Evolutionary conservation across 2,888 invertebrate genomes (phyloP), one percentile per base, ranked within the genome.

Genomic region (Drosophila paramelanica): DNA sequence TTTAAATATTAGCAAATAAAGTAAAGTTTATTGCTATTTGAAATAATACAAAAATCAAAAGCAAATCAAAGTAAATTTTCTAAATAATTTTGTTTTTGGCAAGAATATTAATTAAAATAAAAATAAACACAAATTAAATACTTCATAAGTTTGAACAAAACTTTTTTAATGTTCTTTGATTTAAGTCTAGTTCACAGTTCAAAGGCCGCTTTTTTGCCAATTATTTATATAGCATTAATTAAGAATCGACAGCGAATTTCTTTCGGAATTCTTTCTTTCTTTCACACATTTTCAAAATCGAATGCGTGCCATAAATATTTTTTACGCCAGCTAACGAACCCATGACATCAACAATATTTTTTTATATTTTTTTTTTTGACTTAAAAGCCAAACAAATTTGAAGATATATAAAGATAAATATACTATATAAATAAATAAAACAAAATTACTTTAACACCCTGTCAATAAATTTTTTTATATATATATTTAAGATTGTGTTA

Each of bases 281-380:
- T n/a, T 66, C 76, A 79, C 56, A 72, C 56, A 42, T 57, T 43
- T 52, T 68, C 51, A 45, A 46, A 46, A 50, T 47, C 72, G 72
- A 76, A 66, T 78, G 73, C 77, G 75, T 77, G 74, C 75, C 74
- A 75, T 68, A 60, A 59, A 66, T 45, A 62, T 60, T 79, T 73
- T 69, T 49, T 50, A 62, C 56, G 61, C 60, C 69, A 69, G 67
- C 66, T 45, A 69, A 59, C 69, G 59, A 71, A 80, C 70, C 70
- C 74, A 79, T 79, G 79, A 79, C 79, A 77, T 79, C 79, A 79
- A 79, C 79, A 70, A 69, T 66, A 67, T 66, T 70, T 79, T 51
- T 73, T 73, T 66, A 67, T 67, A 67, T 79, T 49, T 73, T 23
- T 4, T 66, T 65, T 66, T 70, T 79, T 53, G 59, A 67, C 53